These are phyloP conservation scores for Cydia splendana DNA, from an alignment of 1,140 invertebrate species.

Conservation along the genomic window DNA sequence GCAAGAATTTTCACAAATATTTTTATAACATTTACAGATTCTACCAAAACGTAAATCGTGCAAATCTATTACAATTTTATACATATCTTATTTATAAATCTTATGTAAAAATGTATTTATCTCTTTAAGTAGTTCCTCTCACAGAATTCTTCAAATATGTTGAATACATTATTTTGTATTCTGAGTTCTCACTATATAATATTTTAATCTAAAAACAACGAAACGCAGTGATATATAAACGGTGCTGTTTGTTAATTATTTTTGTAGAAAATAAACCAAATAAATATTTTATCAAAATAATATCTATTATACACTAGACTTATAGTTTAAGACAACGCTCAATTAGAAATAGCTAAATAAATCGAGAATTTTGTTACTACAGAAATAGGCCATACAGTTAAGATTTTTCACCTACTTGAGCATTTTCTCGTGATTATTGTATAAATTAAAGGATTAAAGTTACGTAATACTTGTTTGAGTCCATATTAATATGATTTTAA, in stretches of 20 bases:
- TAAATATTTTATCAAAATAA: conserved; percentile 51
- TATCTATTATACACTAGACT: conserved; percentile 40
- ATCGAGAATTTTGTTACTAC: conserved; percentile 40
- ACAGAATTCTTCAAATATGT: neutral
- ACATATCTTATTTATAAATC: neutral
- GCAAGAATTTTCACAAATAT: neutral
- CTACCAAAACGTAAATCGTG: neutral
- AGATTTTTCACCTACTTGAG: neutral
- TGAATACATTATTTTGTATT: neutral
- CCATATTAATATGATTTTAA: neutral
- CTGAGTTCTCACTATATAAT: conserved; percentile 26
- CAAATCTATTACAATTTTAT: neutral
- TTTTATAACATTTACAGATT: neutral
- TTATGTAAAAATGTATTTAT: neutral
- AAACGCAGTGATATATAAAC: conserved; percentile 59
- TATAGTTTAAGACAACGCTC: conserved; percentile 63
- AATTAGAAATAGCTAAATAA: conserved; percentile 52
- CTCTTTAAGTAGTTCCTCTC: neutral
- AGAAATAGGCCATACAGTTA: conserved; percentile 56
- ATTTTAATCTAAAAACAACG: conserved; percentile 45
- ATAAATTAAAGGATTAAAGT: neutral
- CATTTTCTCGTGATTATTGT: conserved; percentile 14
- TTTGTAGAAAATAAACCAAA: conserved; percentile 68
- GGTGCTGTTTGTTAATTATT: conserved; percentile 61
- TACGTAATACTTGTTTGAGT: neutral